Conservation (phyloP, 2,797 vertebrate genomes). For the Antennarius maculatus region DNA sequence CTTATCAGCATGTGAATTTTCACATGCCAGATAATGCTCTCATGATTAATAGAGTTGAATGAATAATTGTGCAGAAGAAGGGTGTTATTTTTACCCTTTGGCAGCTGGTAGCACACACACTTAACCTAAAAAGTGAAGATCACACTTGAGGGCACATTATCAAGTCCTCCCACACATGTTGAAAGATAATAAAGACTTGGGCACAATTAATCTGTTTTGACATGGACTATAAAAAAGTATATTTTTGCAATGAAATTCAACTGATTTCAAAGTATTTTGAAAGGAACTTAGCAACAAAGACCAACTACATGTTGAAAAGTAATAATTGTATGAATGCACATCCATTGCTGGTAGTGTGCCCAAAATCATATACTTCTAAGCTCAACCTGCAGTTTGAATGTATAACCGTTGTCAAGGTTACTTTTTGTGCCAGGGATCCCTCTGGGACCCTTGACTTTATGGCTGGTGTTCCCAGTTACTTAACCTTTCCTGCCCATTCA, state of each 20-base stretch:
- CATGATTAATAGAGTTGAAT: constrained; percentile 80
- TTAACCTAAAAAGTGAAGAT: constrained; percentile 75
- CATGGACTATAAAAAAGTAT: constrained; percentile 40
- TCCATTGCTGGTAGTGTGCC: neutral
- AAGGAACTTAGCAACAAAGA: constrained; percentile 4
- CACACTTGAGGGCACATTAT: constrained; percentile 65
- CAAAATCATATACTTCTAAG: too few relatives aligned
- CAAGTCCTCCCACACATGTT: constrained; percentile 69
- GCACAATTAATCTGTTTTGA: constrained; percentile 49
- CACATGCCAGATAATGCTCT: constrained; percentile 79
- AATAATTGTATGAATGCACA: constrained; percentile 6
- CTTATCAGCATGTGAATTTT: constrained; percentile 79
- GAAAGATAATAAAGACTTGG: constrained; percentile 57
- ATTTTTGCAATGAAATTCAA: constrained; percentile 9
- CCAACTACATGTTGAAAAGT: constrained; percentile 1
- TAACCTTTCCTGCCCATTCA: too few relatives aligned
- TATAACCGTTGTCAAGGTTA: too few relatives aligned
- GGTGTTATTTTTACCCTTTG: constrained; percentile 75
- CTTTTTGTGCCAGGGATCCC: too few relatives aligned
- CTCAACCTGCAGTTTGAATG: too few relatives aligned
- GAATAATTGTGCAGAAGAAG: constrained; percentile 73
- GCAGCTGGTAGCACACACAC: constrained; percentile 67
- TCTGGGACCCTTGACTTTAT: too few relatives aligned
- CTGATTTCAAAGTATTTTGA: constrained; percentile 27
- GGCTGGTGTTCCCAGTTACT: too few relatives aligned